These are phyloP conservation scores for Sterrhoptilus dennistouni DNA, from an alignment of 2,113 vertebrate genomes.

Conservation along the genomic window DNA sequence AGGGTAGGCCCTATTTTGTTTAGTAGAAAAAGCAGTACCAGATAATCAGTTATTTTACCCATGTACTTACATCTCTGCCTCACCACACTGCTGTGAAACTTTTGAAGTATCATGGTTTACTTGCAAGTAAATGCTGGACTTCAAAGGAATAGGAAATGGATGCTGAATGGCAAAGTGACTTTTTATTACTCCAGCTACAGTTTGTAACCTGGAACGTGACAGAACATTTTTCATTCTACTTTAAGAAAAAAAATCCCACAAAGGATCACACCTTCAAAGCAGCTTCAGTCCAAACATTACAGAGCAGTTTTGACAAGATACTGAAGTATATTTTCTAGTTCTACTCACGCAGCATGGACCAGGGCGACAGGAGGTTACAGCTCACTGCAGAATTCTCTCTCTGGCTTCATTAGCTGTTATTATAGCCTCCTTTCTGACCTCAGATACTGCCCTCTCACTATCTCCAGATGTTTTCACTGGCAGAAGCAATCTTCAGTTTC, in stretches of 20 bases:
- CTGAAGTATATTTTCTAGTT: neutral
- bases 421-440: neutral
- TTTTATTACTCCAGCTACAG: constrained; percentile 57
- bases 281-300: neutral
- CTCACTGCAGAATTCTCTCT: neutral
- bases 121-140: constrained; percentile 43
- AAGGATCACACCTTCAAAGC: constrained; percentile 23
- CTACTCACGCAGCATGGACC: neutral
- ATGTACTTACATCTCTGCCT: neutral
- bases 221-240: constrained; percentile 48
- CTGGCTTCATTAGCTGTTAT: constrained; percentile 2
- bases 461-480: neutral
- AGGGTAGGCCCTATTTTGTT: neutral
- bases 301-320: constrained; percentile 24
- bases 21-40: constrained; percentile 20
- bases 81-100: constrained; percentile 28
- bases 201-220: constrained; percentile 47
- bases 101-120: constrained; percentile 42
- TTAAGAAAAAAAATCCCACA: neutral
- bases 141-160: constrained; percentile 65
- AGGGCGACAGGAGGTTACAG: neutral
- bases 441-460: neutral
- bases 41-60: constrained; percentile 50
- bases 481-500: neutral
- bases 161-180: constrained; percentile 61